Evolutionary conservation across 2,113 vertebrate genomes (phyloP).

Genomic region (Miniopterus natalensis): DNA sequence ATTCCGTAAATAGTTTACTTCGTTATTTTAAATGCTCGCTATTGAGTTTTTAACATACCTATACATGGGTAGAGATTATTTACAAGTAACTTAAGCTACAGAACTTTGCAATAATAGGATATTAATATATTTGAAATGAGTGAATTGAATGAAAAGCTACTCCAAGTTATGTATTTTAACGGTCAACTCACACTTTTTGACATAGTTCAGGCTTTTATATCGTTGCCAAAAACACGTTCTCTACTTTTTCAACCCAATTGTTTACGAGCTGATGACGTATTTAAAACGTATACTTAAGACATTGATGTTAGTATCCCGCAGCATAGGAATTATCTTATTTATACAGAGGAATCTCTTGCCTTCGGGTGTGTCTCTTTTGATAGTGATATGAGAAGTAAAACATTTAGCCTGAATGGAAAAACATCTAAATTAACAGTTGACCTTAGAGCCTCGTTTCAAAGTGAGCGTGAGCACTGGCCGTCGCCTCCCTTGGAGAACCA

Average conservation of each 20-base stretch:
- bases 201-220: background rate
- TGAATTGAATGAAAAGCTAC: background rate
- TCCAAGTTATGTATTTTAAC: background rate
- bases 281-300: background rate
- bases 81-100: background rate
- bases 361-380: background rate
- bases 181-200: constrained; percentile 15
- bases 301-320: background rate
- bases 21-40: constrained; percentile 49
- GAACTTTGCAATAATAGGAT: background rate
- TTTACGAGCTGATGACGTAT: constrained; percentile 15
- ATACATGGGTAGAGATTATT: background rate
- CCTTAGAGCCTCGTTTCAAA: constrained; percentile 36
- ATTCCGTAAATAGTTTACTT: constrained; percentile 36
- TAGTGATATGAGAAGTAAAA: background rate
- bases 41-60: constrained; percentile 36
- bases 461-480: background rate
- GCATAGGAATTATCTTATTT: background rate
- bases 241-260: constrained; percentile 22
- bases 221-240: constrained; percentile 27
- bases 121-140: constrained; percentile 12
- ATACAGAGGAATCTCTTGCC: constrained; percentile 34
- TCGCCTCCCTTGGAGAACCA: background rate
- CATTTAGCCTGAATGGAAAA: constrained; percentile 35
- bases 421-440: background rate